phyloP scores from a whole-genome alignment of 2,888 invertebrate genomes.

The Epirrhoe alternata region DNA sequence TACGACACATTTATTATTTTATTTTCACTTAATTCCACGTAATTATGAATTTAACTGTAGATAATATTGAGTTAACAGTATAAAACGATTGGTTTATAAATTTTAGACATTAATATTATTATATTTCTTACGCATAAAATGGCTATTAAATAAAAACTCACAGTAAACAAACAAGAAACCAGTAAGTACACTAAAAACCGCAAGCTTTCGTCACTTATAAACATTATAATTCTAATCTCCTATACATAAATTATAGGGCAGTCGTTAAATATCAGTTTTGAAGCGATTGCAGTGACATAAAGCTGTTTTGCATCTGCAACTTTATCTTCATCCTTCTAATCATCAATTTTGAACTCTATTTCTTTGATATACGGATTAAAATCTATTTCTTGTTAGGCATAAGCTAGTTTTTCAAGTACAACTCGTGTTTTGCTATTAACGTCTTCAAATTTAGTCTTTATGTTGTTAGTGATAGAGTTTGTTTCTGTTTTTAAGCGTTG shows the following conservation, averaged over 20 bases:
- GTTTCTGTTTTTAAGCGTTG: conserved; percentile 42
- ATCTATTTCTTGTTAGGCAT: conserved; percentile 38
- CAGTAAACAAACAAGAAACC: conserved; percentile 47
- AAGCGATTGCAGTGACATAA: conserved; percentile 76
- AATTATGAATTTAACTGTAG: too few species aligned
- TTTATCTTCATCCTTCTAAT: conserved; percentile 45
- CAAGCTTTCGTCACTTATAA: conserved; percentile 66
- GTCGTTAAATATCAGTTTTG: conserved; percentile 79
- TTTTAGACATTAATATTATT: not conserved
- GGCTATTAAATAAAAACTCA: conserved; percentile 34
- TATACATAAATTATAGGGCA: conserved; percentile 73
- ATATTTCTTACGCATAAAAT: not conserved
- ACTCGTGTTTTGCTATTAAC: conserved; percentile 46
- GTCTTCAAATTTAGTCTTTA: conserved; percentile 47
- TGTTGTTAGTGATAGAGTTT: conserved; percentile 46
- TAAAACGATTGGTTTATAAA: not conserved
- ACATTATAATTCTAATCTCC: conserved; percentile 75
- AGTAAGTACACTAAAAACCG: conserved; percentile 54
- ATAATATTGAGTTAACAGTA: not conserved
- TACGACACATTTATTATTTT: too few species aligned
- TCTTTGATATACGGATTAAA: conserved; percentile 49
- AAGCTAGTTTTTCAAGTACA: conserved; percentile 46
- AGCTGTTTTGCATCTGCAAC: conserved; percentile 65
- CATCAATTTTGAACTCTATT: conserved; percentile 47
- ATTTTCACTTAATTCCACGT: too few species aligned